These are phyloP conservation scores for Salmo trutta DNA, from an alignment of 2,797 vertebrate species.

Conservation along the genomic window DNA sequence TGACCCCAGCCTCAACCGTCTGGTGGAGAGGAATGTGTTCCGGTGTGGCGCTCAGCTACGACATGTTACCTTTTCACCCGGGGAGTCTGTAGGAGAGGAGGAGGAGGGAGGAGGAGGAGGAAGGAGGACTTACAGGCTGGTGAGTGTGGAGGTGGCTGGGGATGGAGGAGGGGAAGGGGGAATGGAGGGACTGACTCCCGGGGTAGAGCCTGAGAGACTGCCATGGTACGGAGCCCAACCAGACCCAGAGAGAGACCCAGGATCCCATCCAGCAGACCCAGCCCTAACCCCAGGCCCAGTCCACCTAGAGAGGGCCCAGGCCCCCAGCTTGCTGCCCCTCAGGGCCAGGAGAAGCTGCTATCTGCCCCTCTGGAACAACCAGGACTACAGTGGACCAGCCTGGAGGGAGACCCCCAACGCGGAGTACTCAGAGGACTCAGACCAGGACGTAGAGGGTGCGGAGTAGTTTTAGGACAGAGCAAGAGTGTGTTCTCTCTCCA, in stretches of 20 bases:
- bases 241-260: no score
- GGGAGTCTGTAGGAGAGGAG: conserved; percentile 33
- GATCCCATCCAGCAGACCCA: not conserved
- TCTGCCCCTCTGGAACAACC: conserved; percentile 33
- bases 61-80: conserved; percentile 46
- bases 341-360: conserved; percentile 69
- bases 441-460: not conserved
- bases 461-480: not conserved
- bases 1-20: conserved; percentile 67
- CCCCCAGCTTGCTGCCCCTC: conserved; percentile 55
- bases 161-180: not conserved
- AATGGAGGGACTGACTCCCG: conserved; percentile 32
- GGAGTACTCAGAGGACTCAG: not conserved
- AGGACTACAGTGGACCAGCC: not conserved
- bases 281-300: not conserved
- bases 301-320: not conserved
- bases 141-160: conserved; percentile 32
- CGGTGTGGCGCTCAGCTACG: conserved; percentile 42
- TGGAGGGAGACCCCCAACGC: not conserved
- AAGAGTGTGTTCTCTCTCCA: no score
- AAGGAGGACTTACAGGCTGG: conserved; percentile 41
- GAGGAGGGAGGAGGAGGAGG: conserved; percentile 14
- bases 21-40: conserved; percentile 65
- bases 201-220: conserved; percentile 43
- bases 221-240: conserved; percentile 63